Evolutionary conservation across 2,797 vertebrate genomes (phyloP).

Genomic region (Poeciliopsis paucimaculata): DNA sequence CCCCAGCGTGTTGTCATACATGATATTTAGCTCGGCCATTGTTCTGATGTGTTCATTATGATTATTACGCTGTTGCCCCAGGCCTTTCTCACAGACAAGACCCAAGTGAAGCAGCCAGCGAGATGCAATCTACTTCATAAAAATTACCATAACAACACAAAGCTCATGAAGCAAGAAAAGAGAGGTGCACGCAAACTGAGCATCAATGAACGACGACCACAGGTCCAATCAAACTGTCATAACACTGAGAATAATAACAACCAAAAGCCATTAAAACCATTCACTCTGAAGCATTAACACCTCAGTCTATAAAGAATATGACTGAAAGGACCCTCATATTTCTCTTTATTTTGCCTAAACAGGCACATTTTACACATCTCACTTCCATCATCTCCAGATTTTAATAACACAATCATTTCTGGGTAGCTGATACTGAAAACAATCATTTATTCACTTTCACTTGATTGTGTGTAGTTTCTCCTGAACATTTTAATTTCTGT

Average conservation of each 20-base stretch:
- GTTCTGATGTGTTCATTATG: conserved; percentile 69
- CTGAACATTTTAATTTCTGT: conserved; percentile 5
- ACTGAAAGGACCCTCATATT: conserved; percentile 48
- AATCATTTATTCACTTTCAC: conserved; percentile 40
- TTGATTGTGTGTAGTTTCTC: conserved; percentile 28
- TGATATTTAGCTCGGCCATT: conserved; percentile 48
- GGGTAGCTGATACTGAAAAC: conserved; percentile 41
- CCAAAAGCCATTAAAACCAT: conserved; percentile 72
- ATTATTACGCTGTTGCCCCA: conserved; percentile 59
- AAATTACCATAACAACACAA: conserved; percentile 78
- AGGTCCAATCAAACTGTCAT: conserved; percentile 76
- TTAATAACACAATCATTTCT: conserved; percentile 70
- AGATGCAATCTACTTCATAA: conserved; percentile 71
- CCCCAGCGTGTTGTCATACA: conserved; percentile 17
- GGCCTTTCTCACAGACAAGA: conserved; percentile 55
- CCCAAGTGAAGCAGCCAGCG: conserved; percentile 60
- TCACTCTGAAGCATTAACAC: conserved; percentile 57
- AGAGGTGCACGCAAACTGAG: conserved; percentile 62
- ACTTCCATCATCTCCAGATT: conserved; percentile 63
- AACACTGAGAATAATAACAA: conserved; percentile 72
- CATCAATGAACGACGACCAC: conserved; percentile 60
- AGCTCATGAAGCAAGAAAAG: conserved; percentile 43
- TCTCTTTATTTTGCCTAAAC: conserved; percentile 56
- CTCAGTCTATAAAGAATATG: conserved; percentile 60
- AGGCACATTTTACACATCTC: conserved; percentile 45